These are phyloP conservation scores for Rhinopithecus roxellana DNA, from an alignment of 2,113 vertebrate species.

Conservation along the genomic window DNA sequence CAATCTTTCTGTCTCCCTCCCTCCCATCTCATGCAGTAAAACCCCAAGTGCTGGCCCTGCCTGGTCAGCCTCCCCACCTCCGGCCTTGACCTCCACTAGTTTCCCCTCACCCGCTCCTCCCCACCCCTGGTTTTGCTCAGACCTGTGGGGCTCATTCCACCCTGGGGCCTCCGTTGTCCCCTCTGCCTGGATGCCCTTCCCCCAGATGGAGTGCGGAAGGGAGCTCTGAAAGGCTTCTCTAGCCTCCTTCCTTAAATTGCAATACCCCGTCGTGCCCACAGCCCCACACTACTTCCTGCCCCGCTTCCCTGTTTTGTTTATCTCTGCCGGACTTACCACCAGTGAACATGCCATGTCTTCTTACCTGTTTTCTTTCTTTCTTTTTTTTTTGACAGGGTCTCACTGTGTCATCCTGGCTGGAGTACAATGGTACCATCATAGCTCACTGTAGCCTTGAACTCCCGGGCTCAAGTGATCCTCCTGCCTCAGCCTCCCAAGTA, in stretches of 20 bases:
- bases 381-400: background rate
- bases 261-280: fast-evolving
- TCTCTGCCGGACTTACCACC: background rate
- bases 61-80: background rate
- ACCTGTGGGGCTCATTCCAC: background rate
- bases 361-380: background rate
- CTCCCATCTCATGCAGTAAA: background rate
- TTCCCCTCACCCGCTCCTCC: fast-evolving
- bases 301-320: no score
- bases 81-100: background rate
- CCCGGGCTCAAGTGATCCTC: no score
- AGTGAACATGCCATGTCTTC: background rate
- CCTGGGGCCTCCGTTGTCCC: background rate
- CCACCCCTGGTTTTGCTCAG: background rate
- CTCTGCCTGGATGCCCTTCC: background rate
- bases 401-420: no score
- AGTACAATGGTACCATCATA: no score
- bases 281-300: fast-evolving
- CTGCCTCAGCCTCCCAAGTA: no score
- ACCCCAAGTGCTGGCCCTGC: background rate
- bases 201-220: background rate
- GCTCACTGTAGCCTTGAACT: no score
- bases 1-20: no score
- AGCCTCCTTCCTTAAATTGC: background rate
- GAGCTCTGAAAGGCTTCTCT: background rate